Percentiles rank a stretch among this genome's conserved stretches.
Conservation (phyloP, 2,888 invertebrate species). For the Strigamia maritima region DNA sequence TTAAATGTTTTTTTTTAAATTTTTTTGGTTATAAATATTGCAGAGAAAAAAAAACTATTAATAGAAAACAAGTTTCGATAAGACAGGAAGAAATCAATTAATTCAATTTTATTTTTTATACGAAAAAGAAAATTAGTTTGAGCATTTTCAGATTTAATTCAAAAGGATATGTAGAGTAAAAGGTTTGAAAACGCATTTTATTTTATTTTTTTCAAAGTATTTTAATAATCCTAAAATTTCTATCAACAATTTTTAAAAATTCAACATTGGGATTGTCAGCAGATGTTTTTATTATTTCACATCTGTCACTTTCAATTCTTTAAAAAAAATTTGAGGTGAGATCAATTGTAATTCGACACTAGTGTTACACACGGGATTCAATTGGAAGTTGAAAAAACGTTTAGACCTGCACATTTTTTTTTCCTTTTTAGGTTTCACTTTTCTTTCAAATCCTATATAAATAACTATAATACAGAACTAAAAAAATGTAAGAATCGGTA, state of each 20-base stretch:
- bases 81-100: neutral
- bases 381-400: constrained; percentile 1
- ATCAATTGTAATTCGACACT: constrained; percentile 11
- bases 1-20: neutral
- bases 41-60: neutral
- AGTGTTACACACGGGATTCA: neutral
- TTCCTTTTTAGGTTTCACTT: neutral
- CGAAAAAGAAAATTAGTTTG: neutral
- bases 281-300: constrained; percentile 4
- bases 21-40: neutral
- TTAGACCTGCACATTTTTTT: neutral
- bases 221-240: neutral
- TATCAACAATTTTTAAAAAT: neutral
- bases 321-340: neutral
- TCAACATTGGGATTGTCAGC: neutral
- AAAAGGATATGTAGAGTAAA: constrained; percentile 2
- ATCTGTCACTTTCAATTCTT: neutral
- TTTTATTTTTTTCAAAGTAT: neutral
- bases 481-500: neutral
- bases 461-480: neutral
- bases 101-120: neutral
- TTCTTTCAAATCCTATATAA: neutral
- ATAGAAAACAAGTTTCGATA: neutral
- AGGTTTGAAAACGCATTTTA: neutral
- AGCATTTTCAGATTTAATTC: constrained; percentile 3